Evolutionary conservation across 1,140 invertebrate species (phyloP).

Genomic region (Zaprionus ornatus): DNA sequence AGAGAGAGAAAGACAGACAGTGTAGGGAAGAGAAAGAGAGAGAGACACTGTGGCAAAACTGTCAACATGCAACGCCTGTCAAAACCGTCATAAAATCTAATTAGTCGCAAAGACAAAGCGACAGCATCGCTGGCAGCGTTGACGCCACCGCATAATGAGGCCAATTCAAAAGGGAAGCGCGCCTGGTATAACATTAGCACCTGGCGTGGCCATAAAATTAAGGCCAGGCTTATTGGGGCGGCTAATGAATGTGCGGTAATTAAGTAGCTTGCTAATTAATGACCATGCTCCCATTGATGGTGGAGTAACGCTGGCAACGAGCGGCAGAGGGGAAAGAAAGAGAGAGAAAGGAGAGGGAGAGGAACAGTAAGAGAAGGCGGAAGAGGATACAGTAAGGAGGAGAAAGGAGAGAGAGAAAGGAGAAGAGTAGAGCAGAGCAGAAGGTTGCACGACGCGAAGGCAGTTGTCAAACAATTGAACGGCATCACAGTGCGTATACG

Average conservation of each 20-base stretch:
- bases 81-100: conserved; percentile 69
- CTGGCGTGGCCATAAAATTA: conserved; percentile 63
- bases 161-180: conserved; percentile 50
- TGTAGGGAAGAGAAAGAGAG: not conserved
- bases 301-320: conserved; percentile 11
- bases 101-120: conserved; percentile 74
- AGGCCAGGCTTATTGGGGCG: conserved; percentile 73
- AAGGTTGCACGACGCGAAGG: not conserved
- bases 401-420: no score
- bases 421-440: not conserved
- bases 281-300: conserved; percentile 71
- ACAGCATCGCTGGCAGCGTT: no score
- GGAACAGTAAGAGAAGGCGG: no score
- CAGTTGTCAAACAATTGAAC: conserved; percentile 55
- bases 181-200: conserved; percentile 60
- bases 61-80: not conserved
- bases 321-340: not conserved
- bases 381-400: no score
- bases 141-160: conserved; percentile 64
- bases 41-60: not conserved
- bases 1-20: no score
- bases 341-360: no score
- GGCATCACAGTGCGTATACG: conserved; percentile 71
- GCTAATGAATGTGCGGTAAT: conserved; percentile 84
- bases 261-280: conserved; percentile 84